These are phyloP conservation scores for Oncorhynchus gorbuscha DNA, from an alignment of 2,113 vertebrate genomes.

Conservation along the genomic window DNA sequence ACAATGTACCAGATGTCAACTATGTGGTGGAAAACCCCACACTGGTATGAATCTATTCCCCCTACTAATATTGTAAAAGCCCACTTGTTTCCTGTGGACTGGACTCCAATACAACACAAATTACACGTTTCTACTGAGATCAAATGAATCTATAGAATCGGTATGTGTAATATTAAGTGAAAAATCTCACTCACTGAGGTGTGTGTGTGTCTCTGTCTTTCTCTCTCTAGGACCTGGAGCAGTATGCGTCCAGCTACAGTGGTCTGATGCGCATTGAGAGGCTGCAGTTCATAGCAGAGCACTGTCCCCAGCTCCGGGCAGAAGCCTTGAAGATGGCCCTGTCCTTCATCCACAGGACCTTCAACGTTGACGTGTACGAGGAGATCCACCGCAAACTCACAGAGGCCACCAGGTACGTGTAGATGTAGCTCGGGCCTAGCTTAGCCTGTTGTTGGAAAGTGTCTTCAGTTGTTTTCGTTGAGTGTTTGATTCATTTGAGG, in stretches of 20 bases:
- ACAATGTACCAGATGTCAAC: conserved; percentile 89
- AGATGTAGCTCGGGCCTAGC: too few species aligned
- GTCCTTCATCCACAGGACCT: conserved; percentile 95
- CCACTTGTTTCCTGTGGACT: too few species aligned
- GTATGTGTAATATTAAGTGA: conserved; percentile 70
- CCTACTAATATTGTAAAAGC: not conserved
- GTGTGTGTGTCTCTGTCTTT: too few species aligned
- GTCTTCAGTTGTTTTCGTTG: not conserved
- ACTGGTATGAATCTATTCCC: conserved; percentile 74
- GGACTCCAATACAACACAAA: too few species aligned
- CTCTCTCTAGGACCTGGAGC: conserved; percentile 87
- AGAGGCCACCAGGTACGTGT: conserved; percentile 85
- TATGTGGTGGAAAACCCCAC: conserved; percentile 96
- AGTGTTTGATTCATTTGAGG: conserved; percentile 3
- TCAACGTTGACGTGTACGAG: conserved; percentile 96
- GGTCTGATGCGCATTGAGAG: conserved; percentile 95
- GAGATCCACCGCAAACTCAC: conserved; percentile 94
- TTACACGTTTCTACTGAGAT: conserved; percentile 48
- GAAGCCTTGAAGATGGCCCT: conserved; percentile 97
- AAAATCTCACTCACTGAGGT: conserved; percentile 83
- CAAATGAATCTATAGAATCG: too few species aligned
- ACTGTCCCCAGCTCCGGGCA: conserved; percentile 90
- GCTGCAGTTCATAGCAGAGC: conserved; percentile 95
- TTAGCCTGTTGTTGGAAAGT: not conserved
- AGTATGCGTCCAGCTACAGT: conserved; percentile 93